phyloP scores from a whole-genome alignment of 2,113 vertebrate genomes.

The Halcyon malimbica region DNA sequence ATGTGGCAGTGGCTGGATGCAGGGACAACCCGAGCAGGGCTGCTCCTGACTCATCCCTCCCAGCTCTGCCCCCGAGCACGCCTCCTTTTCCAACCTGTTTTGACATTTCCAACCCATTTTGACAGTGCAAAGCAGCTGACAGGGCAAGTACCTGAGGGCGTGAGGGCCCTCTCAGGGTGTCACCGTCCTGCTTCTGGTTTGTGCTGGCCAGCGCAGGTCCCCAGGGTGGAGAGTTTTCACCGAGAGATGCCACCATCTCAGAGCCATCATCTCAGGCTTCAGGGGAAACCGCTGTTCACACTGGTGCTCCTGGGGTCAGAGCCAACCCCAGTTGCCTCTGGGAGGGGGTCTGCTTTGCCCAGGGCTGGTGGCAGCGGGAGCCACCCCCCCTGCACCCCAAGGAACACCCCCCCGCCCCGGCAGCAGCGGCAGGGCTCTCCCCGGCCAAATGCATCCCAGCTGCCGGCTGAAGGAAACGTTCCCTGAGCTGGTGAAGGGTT shows the following conservation, averaged over 20 bases:
- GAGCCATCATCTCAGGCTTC: neutral
- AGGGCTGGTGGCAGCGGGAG: neutral
- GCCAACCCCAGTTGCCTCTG: fast-evolving
- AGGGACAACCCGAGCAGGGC: neutral
- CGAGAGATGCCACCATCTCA: neutral
- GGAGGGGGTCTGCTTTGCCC: neutral
- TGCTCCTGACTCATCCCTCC: neutral
- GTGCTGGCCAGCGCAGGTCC: neutral
- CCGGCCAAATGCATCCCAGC: conserved; percentile 16
- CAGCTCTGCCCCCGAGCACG: neutral
- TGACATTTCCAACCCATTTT: too few relatives aligned
- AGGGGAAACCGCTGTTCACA: neutral
- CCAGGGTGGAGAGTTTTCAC: neutral
- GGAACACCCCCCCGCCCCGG: neutral
- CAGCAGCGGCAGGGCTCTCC: neutral
- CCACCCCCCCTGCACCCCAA: neutral
- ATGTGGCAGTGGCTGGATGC: fast-evolving
- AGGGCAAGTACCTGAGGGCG: neutral
- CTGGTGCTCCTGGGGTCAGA: neutral
- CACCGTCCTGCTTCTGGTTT: neutral
- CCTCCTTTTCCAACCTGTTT: neutral
- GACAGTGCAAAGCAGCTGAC: neutral
- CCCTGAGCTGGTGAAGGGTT: conserved; percentile 13
- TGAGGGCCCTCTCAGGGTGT: neutral
- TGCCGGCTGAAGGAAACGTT: conserved; percentile 5